Base-by-base conservation (phyloP, 2,797 vertebrate genomes). In the Crax fasciolata region DNA sequence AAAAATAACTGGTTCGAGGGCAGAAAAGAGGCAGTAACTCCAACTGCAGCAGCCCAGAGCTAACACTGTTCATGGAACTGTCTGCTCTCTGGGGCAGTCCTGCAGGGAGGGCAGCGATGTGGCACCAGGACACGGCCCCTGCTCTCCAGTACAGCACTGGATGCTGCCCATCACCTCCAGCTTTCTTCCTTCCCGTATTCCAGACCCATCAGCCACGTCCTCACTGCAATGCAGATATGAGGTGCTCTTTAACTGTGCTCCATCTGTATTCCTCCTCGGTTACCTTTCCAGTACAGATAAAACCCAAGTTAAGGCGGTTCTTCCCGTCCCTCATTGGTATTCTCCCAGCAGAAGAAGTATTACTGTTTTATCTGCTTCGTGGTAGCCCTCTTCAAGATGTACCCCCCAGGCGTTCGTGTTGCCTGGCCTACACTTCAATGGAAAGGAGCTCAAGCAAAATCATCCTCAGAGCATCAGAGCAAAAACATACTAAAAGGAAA, bases 151-250 rank as follows among this genome's bases (percentile, higher is more conserved):
- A 8, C 13, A 18, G 44, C 14, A 35, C 35, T 35, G 35, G 35
- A 35, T 35, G 1, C 21, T 2, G 8, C 32, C 67, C 5, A 1
- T 0, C 27, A 38, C 11, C 59, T 71, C 23, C 4, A 1, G 1
- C 38, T 55, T 18, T 24, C 39, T 28, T 46, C 21, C 41, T 32
- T 8, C 12, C 3, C 2, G 0, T 4, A 1, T 38, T 59, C 70
- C 32, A 8, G 43, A 57, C 1, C 3, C 32, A 23, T 20, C 3
- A 1, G 9, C 41, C 1, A 2, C 9, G 55, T 73, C 67, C 67
- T 13, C 14, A 0, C 38, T 4, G 38, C 20, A 2, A 5, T 7
- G 5, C 18, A 5, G 68, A 12, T 12, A 11, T 23, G n/a, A 8
- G 71, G 20, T 15, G 12, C 21, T 3, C 4, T 5, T 11, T 10